phyloP scores from a whole-genome alignment of 2,797 vertebrate species.

The Serranus cabrilla region DNA sequence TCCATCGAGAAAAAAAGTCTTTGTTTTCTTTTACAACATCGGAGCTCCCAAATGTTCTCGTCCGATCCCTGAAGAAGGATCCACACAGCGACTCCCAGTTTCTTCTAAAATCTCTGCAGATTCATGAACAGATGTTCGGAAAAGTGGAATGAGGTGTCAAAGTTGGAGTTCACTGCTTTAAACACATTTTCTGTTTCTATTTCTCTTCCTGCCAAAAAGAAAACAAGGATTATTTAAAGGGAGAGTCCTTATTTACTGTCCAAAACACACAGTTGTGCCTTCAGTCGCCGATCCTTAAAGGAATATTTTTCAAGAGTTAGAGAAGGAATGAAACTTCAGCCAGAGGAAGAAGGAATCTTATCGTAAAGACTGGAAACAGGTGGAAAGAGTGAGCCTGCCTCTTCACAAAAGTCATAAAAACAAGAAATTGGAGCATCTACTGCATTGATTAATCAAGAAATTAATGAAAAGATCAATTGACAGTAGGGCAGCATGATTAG shows the following conservation, averaged over 20 bases:
- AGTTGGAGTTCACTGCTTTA: slow-evolving; percentile 35
- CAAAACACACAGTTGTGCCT: slow-evolving; percentile 8
- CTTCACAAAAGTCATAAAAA: not conserved
- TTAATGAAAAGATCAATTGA: no score
- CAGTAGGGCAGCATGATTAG: no score
- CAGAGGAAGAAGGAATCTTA: not conserved
- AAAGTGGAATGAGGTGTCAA: slow-evolving; percentile 43
- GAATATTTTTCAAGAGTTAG: not conserved
- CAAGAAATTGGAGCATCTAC: no score
- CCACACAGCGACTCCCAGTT: slow-evolving; percentile 25
- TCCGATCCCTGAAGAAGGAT: slow-evolving; percentile 20
- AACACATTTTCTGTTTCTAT: slow-evolving; percentile 16
- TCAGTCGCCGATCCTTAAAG: not conserved
- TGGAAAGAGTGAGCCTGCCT: not conserved
- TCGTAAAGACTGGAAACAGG: not conserved
- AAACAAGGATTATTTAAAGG: slow-evolving; percentile 1
- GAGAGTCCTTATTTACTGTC: not conserved
- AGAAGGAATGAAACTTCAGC: not conserved
- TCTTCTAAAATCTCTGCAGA: slow-evolving; percentile 16
- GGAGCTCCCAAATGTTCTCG: slow-evolving; percentile 3
- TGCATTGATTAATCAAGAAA: no score
- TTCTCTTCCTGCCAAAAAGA: slow-evolving; percentile 16
- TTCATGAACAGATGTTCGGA: slow-evolving; percentile 55
- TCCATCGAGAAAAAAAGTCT: not conserved
- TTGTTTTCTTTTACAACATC: slow-evolving; percentile 7